phyloP scores from a whole-genome alignment of 2,113 vertebrate species.

The Puma concolor region DNA sequence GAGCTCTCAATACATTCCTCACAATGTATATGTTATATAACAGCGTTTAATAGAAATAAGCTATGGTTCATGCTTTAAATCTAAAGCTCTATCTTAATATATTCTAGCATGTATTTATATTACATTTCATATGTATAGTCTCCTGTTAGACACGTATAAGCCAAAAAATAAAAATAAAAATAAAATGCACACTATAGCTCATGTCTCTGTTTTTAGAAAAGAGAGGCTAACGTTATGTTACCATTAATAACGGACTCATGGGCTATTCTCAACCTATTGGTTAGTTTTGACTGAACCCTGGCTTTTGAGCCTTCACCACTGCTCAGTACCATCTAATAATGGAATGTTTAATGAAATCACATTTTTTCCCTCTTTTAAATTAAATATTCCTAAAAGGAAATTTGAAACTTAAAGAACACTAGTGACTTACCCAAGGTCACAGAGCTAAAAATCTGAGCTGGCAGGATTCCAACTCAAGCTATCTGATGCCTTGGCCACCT shows the following conservation, averaged over 20 bases:
- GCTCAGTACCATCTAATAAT: no score
- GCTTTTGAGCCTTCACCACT: neutral
- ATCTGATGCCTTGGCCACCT: neutral
- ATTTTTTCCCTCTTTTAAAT: neutral
- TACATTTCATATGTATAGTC: neutral
- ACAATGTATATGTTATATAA: neutral
- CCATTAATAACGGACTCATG: neutral
- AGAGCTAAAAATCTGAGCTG: neutral
- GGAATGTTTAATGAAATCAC: neutral
- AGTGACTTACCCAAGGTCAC: neutral
- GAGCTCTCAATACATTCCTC: neutral
- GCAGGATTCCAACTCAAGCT: neutral
- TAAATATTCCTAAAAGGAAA: neutral
- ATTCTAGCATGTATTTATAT: neutral
- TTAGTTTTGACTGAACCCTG: neutral
- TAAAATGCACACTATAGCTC: neutral
- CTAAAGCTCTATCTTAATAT: neutral
- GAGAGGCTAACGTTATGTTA: no score
- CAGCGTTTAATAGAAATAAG: neutral
- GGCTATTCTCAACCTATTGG: neutral
- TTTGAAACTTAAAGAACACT: neutral
- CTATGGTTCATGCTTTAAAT: neutral
- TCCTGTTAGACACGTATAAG: neutral
- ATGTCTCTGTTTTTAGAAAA: neutral
- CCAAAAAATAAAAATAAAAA: neutral